Evolutionary conservation across 2,113 vertebrate genomes (phyloP).

Genomic region (Siniperca chuatsi): DNA sequence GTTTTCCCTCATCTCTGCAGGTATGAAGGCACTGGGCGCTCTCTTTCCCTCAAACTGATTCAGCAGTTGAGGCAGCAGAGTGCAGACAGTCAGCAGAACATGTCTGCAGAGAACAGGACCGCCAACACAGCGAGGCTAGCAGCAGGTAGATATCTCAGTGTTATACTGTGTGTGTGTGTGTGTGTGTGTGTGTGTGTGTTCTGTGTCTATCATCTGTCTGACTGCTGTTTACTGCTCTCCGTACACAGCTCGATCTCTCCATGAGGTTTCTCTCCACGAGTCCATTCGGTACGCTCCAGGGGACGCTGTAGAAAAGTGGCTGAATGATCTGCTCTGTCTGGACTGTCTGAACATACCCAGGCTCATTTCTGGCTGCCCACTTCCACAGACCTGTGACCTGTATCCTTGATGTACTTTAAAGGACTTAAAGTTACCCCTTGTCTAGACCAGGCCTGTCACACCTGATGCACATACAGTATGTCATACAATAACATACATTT

Average conservation of each 20-base stretch:
- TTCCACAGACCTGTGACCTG: conserved; percentile 96
- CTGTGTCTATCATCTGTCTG: not conserved
- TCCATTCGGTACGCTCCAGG: conserved; percentile 95
- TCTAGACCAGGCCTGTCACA: not conserved
- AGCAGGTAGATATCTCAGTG: conserved; percentile 83
- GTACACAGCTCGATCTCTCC: conserved; percentile 87
- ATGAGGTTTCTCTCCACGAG: conserved; percentile 94
- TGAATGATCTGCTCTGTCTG: conserved; percentile 95
- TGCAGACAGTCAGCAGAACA: conserved; percentile 89
- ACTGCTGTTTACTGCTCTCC: not conserved
- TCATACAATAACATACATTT: no score
- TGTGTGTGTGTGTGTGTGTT: not conserved
- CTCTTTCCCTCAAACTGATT: conserved; percentile 96
- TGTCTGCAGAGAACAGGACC: conserved; percentile 92
- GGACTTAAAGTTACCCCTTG: not conserved
- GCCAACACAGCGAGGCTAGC: conserved; percentile 87
- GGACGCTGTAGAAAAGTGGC: conserved; percentile 95
- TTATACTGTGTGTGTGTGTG: not conserved
- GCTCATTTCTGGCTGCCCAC: conserved; percentile 93
- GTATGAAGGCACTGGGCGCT: conserved; percentile 97
- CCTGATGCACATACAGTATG: no score
- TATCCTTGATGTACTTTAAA: conserved; percentile 86
- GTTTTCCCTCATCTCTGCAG: conserved; percentile 73
- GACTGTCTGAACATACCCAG: conserved; percentile 95
- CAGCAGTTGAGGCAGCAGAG: conserved; percentile 97